These are phyloP conservation scores for Chydorus sphaericus DNA, from an alignment of 2,888 invertebrate genomes.

Conservation along the genomic window DNA sequence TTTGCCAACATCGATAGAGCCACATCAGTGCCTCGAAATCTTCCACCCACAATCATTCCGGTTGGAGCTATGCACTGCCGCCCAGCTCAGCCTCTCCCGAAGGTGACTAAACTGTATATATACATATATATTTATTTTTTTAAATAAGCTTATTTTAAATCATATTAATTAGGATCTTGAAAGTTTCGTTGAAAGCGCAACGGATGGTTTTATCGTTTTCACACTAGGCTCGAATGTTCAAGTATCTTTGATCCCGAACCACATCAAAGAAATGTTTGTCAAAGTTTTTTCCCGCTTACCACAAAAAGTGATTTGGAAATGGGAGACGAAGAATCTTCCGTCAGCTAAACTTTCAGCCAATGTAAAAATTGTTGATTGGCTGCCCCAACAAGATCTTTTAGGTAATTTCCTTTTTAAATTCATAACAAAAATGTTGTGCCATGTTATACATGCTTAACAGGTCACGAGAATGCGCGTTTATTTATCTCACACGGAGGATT, in stretches of 20 bases:
- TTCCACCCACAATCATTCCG: neutral
- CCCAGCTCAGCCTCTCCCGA: neutral
- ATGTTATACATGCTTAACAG: neutral
- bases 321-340: slow-evolving; percentile 42
- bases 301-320: slow-evolving; percentile 71
- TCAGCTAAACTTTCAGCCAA: slow-evolving; percentile 39
- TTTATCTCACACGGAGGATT: slow-evolving; percentile 4
- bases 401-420: neutral
- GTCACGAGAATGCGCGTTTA: neutral
- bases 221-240: slow-evolving; percentile 75
- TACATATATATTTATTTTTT: neutral
- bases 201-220: slow-evolving; percentile 61
- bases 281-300: slow-evolving; percentile 59
- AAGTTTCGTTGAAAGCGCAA: slow-evolving; percentile 44
- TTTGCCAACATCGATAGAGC: neutral
- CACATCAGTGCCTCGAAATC: neutral
- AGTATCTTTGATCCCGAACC: slow-evolving; percentile 62
- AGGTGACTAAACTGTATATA: neutral
- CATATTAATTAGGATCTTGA: slow-evolving; percentile 32
- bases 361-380: slow-evolving; percentile 44
- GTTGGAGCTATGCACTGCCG: neutral
- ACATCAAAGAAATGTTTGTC: slow-evolving; percentile 49
- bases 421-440: no score
- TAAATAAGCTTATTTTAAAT: neutral
- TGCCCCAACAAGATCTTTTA: slow-evolving; percentile 62